Conservation (phyloP, 2,888 invertebrate genomes). For the Arge pagana region DNA sequence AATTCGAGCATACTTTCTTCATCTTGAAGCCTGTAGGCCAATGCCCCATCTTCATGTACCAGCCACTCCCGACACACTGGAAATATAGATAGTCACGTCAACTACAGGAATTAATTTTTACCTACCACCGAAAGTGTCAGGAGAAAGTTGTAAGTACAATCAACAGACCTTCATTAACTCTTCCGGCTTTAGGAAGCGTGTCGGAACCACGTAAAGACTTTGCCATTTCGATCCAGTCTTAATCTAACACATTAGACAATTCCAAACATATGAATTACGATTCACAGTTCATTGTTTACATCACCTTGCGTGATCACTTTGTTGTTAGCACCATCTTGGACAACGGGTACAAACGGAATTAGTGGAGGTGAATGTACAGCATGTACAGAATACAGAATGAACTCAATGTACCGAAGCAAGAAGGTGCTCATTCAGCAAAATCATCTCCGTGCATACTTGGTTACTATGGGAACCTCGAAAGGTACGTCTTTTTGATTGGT, state of each 20-base stretch:
- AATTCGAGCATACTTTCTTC: slow-evolving; percentile 71
- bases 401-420: too few relatives aligned
- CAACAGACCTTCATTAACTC: slow-evolving; percentile 67
- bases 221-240: too few relatives aligned
- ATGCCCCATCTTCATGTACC: slow-evolving; percentile 81
- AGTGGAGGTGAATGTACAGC: slow-evolving; percentile 7
- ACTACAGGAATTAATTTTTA: slow-evolving; percentile 12
- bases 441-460: too few relatives aligned
- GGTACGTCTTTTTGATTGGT: too few relatives aligned
- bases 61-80: slow-evolving; percentile 82
- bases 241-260: neutral
- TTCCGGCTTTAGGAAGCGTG: slow-evolving; percentile 67
- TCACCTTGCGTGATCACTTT: slow-evolving; percentile 38
- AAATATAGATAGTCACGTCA: slow-evolving; percentile 41
- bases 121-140: slow-evolving; percentile 23
- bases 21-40: slow-evolving; percentile 79
- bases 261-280: neutral
- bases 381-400: too few relatives aligned
- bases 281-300: slow-evolving; percentile 38
- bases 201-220: slow-evolving; percentile 57
- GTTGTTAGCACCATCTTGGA: slow-evolving; percentile 49
- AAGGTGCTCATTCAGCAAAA: too few relatives aligned
- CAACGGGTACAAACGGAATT: slow-evolving; percentile 8
- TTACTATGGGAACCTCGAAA: too few relatives aligned
- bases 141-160: slow-evolving; percentile 22